Conservation (phyloP, 2,797 vertebrate genomes). For the Momotus momota region DNA sequence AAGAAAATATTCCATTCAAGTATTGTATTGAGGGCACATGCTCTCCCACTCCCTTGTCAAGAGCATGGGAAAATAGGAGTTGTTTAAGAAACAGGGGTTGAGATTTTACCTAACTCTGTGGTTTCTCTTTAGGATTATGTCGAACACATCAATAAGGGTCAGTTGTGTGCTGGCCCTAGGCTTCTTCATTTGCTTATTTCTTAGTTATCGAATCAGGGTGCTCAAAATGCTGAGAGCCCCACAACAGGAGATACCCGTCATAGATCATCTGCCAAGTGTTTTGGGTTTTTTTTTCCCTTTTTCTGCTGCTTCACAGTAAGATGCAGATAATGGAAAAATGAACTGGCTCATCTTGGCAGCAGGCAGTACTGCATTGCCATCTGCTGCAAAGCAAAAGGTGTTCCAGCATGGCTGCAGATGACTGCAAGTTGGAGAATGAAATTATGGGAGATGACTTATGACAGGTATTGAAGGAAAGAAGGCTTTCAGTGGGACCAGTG, state of each 20-base stretch:
- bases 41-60: neutral
- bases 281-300: neutral
- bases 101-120: neutral
- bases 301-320: constrained; percentile 54
- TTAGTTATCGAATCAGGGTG: neutral
- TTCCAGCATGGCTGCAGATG: neutral
- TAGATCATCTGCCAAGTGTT: constrained; percentile 1
- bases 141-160: neutral
- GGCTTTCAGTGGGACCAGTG: neutral
- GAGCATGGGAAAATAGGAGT: neutral
- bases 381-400: constrained; percentile 55
- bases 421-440: constrained; percentile 6
- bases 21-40: neutral
- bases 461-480: neutral
- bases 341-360: constrained; percentile 28
- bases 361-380: constrained; percentile 62
- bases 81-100: neutral
- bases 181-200: neutral
- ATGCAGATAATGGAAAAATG: constrained; percentile 58
- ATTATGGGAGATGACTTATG: neutral
- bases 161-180: neutral
- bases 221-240: neutral
- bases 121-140: neutral
- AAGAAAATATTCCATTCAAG: neutral
- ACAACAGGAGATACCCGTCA: neutral